Evolutionary conservation across 2,113 vertebrate genomes (phyloP), one percentile per base, ranked within the genome.

Genomic region (Sprattus sprattus): DNA sequence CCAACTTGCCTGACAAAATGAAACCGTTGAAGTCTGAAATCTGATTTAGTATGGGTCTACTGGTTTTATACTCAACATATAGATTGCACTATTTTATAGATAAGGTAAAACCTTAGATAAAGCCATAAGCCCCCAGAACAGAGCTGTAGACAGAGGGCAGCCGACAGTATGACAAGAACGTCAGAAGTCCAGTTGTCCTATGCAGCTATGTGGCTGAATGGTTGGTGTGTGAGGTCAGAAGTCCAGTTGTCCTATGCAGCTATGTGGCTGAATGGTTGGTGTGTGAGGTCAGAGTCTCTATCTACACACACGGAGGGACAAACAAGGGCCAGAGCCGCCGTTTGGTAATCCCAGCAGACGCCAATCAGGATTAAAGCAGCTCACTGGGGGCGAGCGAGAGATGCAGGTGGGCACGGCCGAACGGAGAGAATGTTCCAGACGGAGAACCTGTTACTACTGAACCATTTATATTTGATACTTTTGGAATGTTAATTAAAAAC

Each of bases 401-500:
- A 0, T 1, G 25, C 71, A 78, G 71, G 32, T 78, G 28, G 28
- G n/a, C 8, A 9, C 10, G 64, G 64, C 64, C 11, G 9, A 25
- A 67, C 11, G 6, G 2, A 25, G 64, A 67, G 64, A 67, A 67
- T 67, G 54, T 60, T 60, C 18, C 54, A n/a, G 15, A 71, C 32
- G 64, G 64, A 71, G 64, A 71, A 32, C 28, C 6, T 28, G 60
- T 28, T 67, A 67, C 25, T 71, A 71, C n/a, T 71, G 64, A 28
- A 28, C 6, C 32, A 71, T 32, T 78, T 78, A 6, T 13, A 4
- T 78, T 39, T 78, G 25, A 78, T 32, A 32, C 54, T 81, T 54
- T 5, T 47, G 71, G 18, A 85, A 80, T 85, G 78, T 67, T 50
- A 7, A 85, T 81, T 54, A 39, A 85, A 80, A 54, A 10, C 22